phyloP scores from a whole-genome alignment of 2,888 invertebrate species.

The Rhingia rostrata region DNA sequence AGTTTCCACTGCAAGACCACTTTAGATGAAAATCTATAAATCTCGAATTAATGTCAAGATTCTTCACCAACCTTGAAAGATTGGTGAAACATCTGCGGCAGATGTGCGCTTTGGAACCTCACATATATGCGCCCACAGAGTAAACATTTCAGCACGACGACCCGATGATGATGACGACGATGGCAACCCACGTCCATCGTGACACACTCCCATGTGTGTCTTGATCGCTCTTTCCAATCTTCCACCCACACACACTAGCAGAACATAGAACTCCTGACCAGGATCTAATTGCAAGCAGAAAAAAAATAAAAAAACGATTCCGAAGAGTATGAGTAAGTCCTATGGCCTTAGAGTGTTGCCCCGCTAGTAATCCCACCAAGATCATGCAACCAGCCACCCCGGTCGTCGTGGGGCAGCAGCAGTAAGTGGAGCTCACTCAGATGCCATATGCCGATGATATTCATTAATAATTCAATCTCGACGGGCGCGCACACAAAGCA shows the following conservation, averaged over 20 bases:
- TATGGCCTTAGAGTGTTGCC: constrained; percentile 6
- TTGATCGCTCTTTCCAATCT: constrained; percentile 57
- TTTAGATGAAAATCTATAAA: constrained; percentile 19
- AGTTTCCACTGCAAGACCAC: background rate
- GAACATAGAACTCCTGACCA: constrained; percentile 61
- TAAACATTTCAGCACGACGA: constrained; percentile 38
- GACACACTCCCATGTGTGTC: constrained; percentile 52
- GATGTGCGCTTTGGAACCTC: constrained; percentile 25
- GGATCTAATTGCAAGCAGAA: constrained; percentile 53
- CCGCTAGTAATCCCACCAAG: constrained; percentile 28
- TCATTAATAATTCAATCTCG: constrained; percentile 74
- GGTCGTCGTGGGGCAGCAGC: constrained; percentile 39
- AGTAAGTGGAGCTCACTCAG: constrained; percentile 60
- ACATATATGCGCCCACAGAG: constrained; percentile 23
- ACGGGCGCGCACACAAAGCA: constrained; percentile 67
- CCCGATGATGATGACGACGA: constrained; percentile 9
- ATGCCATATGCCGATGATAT: constrained; percentile 69
- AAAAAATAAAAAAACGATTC: constrained; percentile 10
- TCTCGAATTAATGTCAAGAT: constrained; percentile 11
- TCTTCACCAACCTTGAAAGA: constrained; percentile 25
- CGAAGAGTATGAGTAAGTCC: background rate
- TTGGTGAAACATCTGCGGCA: constrained; percentile 56
- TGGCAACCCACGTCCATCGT: constrained; percentile 59
- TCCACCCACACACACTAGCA: constrained; percentile 45
- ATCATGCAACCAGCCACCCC: constrained; percentile 50